Evolutionary conservation across 1,140 invertebrate genomes (phyloP).

Genomic region (Eupristina koningsbergeri): DNA sequence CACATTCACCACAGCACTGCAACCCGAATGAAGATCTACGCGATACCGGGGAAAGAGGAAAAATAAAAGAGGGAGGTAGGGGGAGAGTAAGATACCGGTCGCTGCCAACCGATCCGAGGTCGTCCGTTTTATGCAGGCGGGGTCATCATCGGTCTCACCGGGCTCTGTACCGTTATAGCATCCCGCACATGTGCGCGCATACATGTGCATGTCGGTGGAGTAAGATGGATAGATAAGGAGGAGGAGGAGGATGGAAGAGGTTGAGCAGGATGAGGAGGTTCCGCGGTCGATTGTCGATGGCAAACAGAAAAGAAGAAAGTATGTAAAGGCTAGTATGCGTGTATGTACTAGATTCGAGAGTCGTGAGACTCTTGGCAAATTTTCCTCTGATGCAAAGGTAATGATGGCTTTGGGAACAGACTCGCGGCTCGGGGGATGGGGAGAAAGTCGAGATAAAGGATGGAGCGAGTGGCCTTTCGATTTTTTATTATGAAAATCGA

Average conservation of each 20-base stretch:
- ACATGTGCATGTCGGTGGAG: neutral
- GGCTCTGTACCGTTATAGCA: conserved; percentile 68
- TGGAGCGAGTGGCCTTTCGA: neutral
- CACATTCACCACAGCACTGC: conserved; percentile 9
- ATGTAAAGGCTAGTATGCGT: conserved; percentile 2
- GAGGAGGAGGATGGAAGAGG: no score
- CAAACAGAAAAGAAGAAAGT: conserved; percentile 14
- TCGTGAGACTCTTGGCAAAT: neutral
- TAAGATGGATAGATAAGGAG: conserved; percentile 37
- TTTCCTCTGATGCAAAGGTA: neutral
- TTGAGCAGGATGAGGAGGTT: no score
- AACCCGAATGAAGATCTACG: conserved; percentile 25
- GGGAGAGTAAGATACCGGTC: conserved; percentile 52
- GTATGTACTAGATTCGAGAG: conserved; percentile 30
- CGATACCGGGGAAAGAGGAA: conserved; percentile 25
- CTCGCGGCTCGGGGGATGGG: neutral
- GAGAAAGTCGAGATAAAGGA: conserved; percentile 13
- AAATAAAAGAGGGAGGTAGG: conserved; percentile 7
- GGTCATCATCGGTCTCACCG: conserved; percentile 67
- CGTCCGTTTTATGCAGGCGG: conserved; percentile 70
- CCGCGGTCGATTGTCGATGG: neutral
- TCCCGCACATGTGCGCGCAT: conserved; percentile 6
- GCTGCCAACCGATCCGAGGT: conserved; percentile 64
- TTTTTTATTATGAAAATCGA: neutral
- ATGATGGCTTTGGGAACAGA: conserved; percentile 19